Base-by-base conservation (phyloP, 2,113 vertebrate species). In the Dunckerocampus dactyliophorus region DNA sequence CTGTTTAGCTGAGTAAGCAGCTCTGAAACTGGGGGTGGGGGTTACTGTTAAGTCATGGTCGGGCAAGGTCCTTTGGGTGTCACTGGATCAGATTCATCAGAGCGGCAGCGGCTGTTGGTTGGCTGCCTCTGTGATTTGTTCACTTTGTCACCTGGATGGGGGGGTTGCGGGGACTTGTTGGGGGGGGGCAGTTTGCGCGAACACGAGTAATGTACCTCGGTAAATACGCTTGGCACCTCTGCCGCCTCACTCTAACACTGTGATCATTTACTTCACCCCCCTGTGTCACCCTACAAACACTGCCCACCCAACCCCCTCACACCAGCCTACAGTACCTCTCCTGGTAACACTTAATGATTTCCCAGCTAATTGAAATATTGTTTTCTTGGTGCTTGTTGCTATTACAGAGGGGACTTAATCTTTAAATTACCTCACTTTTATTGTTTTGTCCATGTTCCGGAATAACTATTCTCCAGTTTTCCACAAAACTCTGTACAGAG, bases 321-420 rank as follows among this genome's bases (percentile, higher is more conserved):
- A 70, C 71, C 15, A 6, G 16, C 45, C 21, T n/a, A n/a, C n/a
- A n/a, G n/a, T n/a, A 24, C 57, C 22, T 47, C 79, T 79, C 75
- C 88, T 77, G 87, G 88, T 89, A 87, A 89, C 87, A 83, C 78
- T 87, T 89, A 89, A 90, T 87, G 90, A 89, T 85, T 75, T 82
- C 77, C 81, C 76, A 65, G 82, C 83, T 91, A 89, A 90, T 91
- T 90, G 85, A 91, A 91, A 91, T 88, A 88, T 89, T 83, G 89
- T 84, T 86, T 66, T 74, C 77, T 84, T 84, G 87, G 88, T 85
- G 86, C 87, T 65, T 6, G 45, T 45, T 67, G 86, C 88, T 90
- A 89, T 90, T 88, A 89, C 84, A 78, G 63, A 81, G 78, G 85
- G 89, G 87, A 89, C 88, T 89, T 88, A 88, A 87, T 88, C 87